phyloP scores from a whole-genome alignment of 2,113 vertebrate species.

The Xiphorhynchus elegans region DNA sequence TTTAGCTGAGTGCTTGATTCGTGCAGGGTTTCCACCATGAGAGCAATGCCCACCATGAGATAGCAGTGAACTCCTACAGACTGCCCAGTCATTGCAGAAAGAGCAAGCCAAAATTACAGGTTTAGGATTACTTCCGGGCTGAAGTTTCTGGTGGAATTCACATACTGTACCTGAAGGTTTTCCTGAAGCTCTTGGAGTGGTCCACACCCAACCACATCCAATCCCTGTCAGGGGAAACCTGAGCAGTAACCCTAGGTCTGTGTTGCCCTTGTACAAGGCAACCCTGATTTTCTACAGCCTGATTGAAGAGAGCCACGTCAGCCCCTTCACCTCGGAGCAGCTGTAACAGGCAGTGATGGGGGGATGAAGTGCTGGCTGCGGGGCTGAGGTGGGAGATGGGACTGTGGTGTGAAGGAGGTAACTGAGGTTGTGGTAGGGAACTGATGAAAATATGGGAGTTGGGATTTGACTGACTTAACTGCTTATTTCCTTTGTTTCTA shows the following conservation, averaged over 20 bases:
- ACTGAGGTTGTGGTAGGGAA: neutral
- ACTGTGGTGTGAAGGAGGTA: neutral
- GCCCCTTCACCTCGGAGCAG: neutral
- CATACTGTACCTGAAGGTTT: neutral
- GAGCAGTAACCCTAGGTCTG: neutral
- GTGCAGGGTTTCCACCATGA: neutral
- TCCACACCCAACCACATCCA: neutral
- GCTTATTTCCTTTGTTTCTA: neutral
- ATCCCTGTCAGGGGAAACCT: neutral
- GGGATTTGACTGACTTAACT: neutral
- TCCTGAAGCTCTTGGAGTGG: neutral
- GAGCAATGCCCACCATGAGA: neutral
- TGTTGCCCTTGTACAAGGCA: neutral
- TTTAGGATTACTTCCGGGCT: neutral
- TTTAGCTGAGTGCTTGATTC: neutral
- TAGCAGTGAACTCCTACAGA: neutral
- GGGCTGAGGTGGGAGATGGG: neutral
- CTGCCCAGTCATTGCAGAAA: neutral
- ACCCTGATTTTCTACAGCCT: neutral
- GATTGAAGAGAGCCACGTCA: neutral
- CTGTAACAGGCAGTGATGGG: neutral
- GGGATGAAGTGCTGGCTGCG: neutral
- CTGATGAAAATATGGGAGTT: neutral
- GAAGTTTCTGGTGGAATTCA: neutral
- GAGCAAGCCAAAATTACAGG: neutral